Base-by-base conservation (phyloP, 2,113 vertebrate species). In the Aphyosemion australe region DNA sequence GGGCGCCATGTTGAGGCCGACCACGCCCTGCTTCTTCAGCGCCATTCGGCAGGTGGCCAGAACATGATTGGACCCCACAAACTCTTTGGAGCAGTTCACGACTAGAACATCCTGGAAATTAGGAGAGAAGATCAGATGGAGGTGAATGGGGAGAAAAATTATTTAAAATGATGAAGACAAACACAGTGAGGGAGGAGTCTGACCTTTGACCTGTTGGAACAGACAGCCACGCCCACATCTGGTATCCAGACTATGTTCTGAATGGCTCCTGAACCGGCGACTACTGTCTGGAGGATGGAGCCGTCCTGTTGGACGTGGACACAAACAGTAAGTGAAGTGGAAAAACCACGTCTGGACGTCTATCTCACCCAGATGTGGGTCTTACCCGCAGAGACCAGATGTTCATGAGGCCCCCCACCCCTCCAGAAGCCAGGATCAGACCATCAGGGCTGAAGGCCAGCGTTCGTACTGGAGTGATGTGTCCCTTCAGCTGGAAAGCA, bases 151-250 rank as follows among this genome's bases (percentile, higher is more conserved):
- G 41, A 14, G 10, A 14, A 34, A 16, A 18, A 37, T 37, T 3
- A 2, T 51, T 6, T n/a, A 42, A 12, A 39, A 48, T 45, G 11
- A 1, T 1, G 0, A 8, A 26, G 26, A 26, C 26, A 26, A 26
- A 26, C 26, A 26, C 26, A 14, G 9, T 37, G 5, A 50, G 10
- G 0, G 0, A 54, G 1, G 39, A 2, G 1, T 16, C 20, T 81
- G 79, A 97, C 97, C 96, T 98, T 99, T 52, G 97, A 99, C 89
- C 97, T 95, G 83, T 96, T 99, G 74, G 97, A 98, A 69, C 97
- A 99, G 69, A 96, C 93, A 32, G 96, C 97, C 10, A 99, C 94
- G 4, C 97, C 97, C 43, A 99, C 95, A 62, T 99, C 97, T 59
- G 97, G 96, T 78, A 99, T 98, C 97, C 97, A 99, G 8, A 96